A percentile compares a stretch with the other conserved stretches of the same genome.
These are phyloP conservation scores for Stylophora pistillata DNA, from an alignment of 64 coral and sea anemone species.

Conservation along the genomic window DNA sequence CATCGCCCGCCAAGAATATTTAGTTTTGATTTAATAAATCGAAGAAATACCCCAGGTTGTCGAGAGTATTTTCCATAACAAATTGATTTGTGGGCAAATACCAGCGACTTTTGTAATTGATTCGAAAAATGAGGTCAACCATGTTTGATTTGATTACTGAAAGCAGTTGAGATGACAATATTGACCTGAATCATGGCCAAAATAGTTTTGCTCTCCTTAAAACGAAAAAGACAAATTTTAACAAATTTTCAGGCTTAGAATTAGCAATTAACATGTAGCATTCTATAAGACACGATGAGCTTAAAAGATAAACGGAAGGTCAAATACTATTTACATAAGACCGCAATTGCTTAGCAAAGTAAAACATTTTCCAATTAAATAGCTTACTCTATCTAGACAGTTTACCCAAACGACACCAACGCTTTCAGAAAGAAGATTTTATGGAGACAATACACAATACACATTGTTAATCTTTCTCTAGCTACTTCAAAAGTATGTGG, in stretches of 20 bases:
- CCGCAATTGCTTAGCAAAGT: background rate
- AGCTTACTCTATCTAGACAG: background rate
- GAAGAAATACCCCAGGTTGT: background rate
- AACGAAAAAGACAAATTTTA: background rate
- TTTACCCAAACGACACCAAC: background rate
- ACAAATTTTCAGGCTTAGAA: background rate
- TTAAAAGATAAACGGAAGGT: background rate
- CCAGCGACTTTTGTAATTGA: slow-evolving; percentile 10
- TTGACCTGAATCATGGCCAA: background rate
- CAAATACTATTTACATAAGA: background rate
- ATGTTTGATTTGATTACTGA: background rate
- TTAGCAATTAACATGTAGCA: background rate
- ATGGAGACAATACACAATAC: background rate
- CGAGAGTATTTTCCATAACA: background rate
- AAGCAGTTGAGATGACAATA: background rate
- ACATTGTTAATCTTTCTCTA: background rate
- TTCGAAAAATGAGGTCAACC: slow-evolving; percentile 3
- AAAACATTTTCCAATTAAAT: background rate
- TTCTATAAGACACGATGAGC: background rate
- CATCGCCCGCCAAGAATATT: background rate
- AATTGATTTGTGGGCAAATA: slow-evolving; percentile 10
- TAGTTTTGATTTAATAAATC: background rate
- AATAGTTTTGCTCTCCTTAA: background rate
- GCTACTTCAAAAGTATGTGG: background rate
- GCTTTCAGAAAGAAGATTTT: background rate